phyloP scores from a whole-genome alignment of 2,113 vertebrate genomes.

The Eolophus roseicapilla region DNA sequence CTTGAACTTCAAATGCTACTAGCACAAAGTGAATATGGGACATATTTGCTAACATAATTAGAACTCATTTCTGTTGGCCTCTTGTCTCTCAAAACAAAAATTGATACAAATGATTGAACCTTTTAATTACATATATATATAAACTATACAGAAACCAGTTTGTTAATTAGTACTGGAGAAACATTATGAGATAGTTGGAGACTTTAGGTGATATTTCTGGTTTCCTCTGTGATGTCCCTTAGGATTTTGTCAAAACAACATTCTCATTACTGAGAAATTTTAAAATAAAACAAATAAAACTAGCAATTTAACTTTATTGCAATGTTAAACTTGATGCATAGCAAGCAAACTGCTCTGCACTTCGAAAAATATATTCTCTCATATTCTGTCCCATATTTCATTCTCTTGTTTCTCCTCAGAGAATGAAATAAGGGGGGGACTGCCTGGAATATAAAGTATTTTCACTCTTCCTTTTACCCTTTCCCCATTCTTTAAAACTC shows the following conservation, averaged over 20 bases:
- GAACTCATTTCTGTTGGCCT: not conserved
- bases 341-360: not conserved
- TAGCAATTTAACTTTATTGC: not conserved
- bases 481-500: not conserved
- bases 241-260: not conserved
- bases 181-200: not conserved
- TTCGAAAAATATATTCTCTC: not conserved
- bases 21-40: not conserved
- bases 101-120: not conserved
- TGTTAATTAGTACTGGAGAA: not conserved
- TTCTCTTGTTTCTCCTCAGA: not conserved
- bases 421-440: not conserved
- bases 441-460: not conserved
- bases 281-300: not conserved
- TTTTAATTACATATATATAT: not conserved
- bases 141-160: not conserved
- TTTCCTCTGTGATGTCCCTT: not conserved
- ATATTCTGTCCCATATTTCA: not conserved
- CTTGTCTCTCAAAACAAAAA: not conserved
- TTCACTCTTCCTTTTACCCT: not conserved
- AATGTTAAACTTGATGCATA: not conserved
- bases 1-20: not conserved
- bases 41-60: not conserved
- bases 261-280: not conserved
- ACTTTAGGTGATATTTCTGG: not conserved